phyloP scores from a whole-genome alignment of 2,797 vertebrate genomes.

The Pelobates cultripes region DNA sequence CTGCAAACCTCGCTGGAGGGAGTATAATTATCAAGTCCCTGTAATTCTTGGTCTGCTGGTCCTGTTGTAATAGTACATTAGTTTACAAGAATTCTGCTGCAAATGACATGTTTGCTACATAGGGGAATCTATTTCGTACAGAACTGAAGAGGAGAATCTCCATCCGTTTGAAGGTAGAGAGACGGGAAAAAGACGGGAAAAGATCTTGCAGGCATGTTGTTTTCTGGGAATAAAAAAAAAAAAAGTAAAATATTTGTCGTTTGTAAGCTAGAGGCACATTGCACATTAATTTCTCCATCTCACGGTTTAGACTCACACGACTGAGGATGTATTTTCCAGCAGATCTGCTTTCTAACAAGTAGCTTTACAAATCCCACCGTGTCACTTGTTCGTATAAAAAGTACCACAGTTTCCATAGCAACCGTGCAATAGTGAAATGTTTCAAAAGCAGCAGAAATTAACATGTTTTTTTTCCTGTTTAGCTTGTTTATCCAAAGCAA shows the following conservation, averaged over 20 bases:
- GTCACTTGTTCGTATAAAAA: background rate
- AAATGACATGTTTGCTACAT: too few relatives aligned
- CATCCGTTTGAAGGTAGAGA: too few relatives aligned
- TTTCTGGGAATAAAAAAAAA: too few relatives aligned
- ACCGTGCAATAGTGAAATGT: background rate
- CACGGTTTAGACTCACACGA: background rate
- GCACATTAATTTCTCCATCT: background rate
- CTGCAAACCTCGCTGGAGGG: too few relatives aligned
- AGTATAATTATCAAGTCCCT: too few relatives aligned
- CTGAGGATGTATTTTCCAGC: background rate
- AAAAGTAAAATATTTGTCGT: background rate
- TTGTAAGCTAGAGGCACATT: background rate
- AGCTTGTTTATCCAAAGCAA: constrained; percentile 1
- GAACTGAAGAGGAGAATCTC: too few relatives aligned
- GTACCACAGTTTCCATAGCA: constrained; percentile 27
- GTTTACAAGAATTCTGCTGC: too few relatives aligned
- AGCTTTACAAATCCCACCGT: constrained; percentile 4
- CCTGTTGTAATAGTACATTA: too few relatives aligned
- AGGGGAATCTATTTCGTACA: too few relatives aligned
- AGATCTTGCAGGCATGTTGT: too few relatives aligned
- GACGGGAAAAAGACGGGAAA: too few relatives aligned
- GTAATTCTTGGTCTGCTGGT: too few relatives aligned
- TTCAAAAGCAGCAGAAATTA: constrained; percentile 12
- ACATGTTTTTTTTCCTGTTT: background rate
- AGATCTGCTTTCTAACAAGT: background rate